These are phyloP conservation scores for Aepyceros melampus DNA, from an alignment of 2,113 vertebrate species.

Conservation along the genomic window DNA sequence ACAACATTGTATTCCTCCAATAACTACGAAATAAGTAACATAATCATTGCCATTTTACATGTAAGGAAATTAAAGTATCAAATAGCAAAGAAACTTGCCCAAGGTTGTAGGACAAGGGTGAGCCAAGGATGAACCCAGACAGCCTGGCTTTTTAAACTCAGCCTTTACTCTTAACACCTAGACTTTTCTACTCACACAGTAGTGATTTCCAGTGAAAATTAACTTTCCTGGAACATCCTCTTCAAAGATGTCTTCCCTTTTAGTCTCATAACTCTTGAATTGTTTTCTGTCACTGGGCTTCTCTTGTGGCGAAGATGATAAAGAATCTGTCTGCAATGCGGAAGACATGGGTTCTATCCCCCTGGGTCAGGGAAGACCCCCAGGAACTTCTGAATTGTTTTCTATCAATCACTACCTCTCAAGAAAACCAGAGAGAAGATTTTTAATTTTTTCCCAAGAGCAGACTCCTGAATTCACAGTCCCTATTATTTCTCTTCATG, in stretches of 20 bases:
- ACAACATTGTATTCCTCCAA: neutral
- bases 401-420: neutral
- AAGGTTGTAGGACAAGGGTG: neutral
- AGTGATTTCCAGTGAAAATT: neutral
- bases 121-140: neutral
- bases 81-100: neutral
- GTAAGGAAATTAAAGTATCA: neutral
- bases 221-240: neutral
- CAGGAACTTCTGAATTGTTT: neutral
- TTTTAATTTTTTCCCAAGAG: neutral
- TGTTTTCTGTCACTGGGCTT: neutral
- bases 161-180: too few relatives aligned
- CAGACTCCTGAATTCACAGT: neutral
- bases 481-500: neutral
- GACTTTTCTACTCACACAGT: neutral
- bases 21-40: neutral
- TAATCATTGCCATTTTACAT: neutral
- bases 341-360: neutral
- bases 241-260: neutral
- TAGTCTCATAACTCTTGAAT: neutral
- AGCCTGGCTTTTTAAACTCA: too few relatives aligned
- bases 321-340: neutral
- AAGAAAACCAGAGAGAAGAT: neutral
- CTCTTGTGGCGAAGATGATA: neutral
- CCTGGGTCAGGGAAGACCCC: neutral